phyloP scores from a whole-genome alignment of 2,888 invertebrate species.

The Lordiphosa fenestrarum region DNA sequence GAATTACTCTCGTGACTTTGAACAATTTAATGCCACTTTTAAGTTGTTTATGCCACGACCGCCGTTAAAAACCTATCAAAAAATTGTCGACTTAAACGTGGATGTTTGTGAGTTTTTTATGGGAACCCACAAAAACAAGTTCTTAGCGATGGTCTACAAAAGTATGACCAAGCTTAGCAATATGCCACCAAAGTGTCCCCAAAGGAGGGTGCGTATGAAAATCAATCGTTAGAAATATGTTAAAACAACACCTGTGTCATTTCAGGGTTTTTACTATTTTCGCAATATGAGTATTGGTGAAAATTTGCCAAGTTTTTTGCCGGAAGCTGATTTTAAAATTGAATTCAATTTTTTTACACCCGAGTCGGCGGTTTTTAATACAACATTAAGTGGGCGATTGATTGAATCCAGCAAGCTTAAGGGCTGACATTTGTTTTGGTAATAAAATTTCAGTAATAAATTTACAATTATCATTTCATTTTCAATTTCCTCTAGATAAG shows the following conservation, averaged over 20 bases:
- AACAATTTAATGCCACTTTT: slow-evolving; percentile 17
- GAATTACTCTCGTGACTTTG: slow-evolving; percentile 8
- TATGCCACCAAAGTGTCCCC: slow-evolving; percentile 33
- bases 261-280: slow-evolving; percentile 39
- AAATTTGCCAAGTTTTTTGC: slow-evolving; percentile 39
- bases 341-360: slow-evolving; percentile 28
- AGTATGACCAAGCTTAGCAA: slow-evolving; percentile 21
- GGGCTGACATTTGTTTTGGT: no score
- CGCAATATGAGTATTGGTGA: slow-evolving; percentile 36
- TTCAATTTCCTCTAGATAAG: no score
- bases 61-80: slow-evolving; percentile 10
- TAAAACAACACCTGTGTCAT: not conserved
- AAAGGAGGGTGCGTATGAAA: slow-evolving; percentile 22
- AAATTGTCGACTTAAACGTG: slow-evolving; percentile 25
- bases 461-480: no score
- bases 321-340: slow-evolving; percentile 30
- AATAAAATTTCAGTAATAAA: no score
- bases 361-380: slow-evolving; percentile 10
- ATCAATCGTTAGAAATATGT: not conserved
- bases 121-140: slow-evolving; percentile 14
- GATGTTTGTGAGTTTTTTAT: slow-evolving; percentile 34
- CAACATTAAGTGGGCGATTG: slow-evolving; percentile 23
- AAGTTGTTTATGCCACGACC: slow-evolving; percentile 7
- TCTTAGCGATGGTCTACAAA: slow-evolving; percentile 25
- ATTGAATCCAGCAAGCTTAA: no score